A percentile compares a stretch with the other conserved stretches of the same genome.
Conservation (phyloP, 2,113 vertebrate species). For the Chamaea fasciata region DNA sequence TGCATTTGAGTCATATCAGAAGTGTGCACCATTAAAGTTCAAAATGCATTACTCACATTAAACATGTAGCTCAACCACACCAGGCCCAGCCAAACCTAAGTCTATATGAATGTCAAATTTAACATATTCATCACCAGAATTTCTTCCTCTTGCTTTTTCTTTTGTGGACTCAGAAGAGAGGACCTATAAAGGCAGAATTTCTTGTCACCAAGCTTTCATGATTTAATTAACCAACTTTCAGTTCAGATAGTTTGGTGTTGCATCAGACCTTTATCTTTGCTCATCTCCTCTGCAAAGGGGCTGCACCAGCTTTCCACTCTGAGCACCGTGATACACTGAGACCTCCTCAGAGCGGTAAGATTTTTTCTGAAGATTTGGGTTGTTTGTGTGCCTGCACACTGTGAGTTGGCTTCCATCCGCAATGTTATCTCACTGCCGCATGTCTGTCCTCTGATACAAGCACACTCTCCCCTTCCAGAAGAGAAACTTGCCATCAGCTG, state of each 20-base stretch:
- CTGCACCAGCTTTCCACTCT: background rate
- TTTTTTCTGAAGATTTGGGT: background rate
- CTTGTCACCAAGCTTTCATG: background rate
- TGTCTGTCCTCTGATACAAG: background rate
- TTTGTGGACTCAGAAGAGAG: background rate
- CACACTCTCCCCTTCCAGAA: background rate
- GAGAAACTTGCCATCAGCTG: background rate
- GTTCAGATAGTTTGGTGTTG: background rate
- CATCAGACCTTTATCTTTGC: background rate
- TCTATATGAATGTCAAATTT: background rate
- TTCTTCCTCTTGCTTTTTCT: background rate
- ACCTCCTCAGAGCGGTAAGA: background rate
- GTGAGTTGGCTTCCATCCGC: background rate
- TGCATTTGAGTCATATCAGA: slow-evolving; percentile 33
- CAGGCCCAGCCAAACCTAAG: background rate
- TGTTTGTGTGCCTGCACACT: background rate
- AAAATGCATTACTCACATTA: slow-evolving; percentile 40
- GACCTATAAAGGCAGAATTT: background rate
- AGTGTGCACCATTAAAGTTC: slow-evolving; percentile 18
- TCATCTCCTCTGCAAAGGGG: background rate
- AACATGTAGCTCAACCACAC: background rate
- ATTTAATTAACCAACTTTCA: background rate
- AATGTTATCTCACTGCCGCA: background rate
- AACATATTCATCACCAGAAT: background rate
- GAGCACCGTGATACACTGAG: accelerated